phyloP scores from a whole-genome alignment of 2,113 vertebrate species.

The Sylvietta virens region DNA sequence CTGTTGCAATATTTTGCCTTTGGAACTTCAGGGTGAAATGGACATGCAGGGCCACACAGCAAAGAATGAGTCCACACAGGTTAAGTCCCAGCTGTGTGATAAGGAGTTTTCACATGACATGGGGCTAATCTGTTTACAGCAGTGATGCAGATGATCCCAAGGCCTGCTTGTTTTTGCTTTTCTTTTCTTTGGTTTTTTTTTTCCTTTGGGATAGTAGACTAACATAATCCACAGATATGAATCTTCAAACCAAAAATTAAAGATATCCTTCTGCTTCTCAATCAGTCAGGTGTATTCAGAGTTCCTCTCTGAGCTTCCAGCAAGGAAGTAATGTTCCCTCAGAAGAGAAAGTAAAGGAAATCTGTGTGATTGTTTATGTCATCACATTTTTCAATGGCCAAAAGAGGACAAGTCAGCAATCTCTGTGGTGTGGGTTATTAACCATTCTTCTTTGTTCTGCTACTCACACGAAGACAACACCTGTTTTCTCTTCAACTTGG shows the following conservation, averaged over 20 bases:
- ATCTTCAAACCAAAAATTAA: slow-evolving; percentile 26
- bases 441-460: background rate
- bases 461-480: background rate
- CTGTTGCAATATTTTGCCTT: background rate
- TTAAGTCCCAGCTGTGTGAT: background rate
- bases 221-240: background rate
- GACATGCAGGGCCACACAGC: background rate
- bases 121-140: slow-evolving; percentile 19
- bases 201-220: background rate
- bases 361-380: background rate
- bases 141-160: slow-evolving; percentile 2
- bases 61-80: background rate
- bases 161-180: background rate
- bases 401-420: background rate
- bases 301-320: background rate
- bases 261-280: background rate
- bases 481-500: background rate
- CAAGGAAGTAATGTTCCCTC: background rate
- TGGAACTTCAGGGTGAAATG: background rate
- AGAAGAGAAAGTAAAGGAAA: background rate
- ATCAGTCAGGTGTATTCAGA: background rate
- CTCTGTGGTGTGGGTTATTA: background rate
- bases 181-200: background rate
- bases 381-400: background rate
- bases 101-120: background rate